Conservation (phyloP, 2,797 vertebrate species). For the Lepilemur ruficaudatus region DNA sequence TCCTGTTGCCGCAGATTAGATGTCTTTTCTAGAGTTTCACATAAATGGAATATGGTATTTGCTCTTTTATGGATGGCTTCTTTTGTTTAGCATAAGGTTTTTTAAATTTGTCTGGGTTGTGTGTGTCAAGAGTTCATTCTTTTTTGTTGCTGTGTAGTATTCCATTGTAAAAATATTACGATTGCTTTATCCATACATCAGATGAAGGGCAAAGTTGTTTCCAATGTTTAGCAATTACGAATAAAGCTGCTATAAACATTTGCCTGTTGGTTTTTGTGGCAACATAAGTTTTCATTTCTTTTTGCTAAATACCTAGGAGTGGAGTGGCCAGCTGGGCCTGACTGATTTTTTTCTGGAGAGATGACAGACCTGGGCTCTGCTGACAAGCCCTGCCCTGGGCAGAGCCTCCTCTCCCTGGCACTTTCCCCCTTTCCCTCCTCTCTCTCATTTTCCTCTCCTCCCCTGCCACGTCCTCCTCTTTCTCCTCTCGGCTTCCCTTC, state of each 20-base stretch:
- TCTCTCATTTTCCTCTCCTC: not conserved
- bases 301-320: not conserved
- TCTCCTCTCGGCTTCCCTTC: not conserved
- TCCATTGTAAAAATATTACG: not conserved
- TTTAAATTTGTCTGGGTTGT: not conserved
- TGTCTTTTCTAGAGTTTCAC: not conserved
- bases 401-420: not conserved
- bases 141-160: not conserved
- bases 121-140: not conserved
- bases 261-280: not conserved
- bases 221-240: not conserved
- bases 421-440: not conserved
- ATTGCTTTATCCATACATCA: not conserved
- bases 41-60: not conserved
- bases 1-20: not conserved
- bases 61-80: not conserved
- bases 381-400: not conserved
- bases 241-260: not conserved
- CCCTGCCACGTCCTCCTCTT: not conserved
- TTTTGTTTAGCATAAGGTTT: not conserved
- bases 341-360: not conserved
- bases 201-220: not conserved
- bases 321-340: not conserved
- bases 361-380: not conserved
- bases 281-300: not conserved